phyloP scores from a whole-genome alignment of 2,888 invertebrate genomes.

The Diarsia mendica region DNA sequence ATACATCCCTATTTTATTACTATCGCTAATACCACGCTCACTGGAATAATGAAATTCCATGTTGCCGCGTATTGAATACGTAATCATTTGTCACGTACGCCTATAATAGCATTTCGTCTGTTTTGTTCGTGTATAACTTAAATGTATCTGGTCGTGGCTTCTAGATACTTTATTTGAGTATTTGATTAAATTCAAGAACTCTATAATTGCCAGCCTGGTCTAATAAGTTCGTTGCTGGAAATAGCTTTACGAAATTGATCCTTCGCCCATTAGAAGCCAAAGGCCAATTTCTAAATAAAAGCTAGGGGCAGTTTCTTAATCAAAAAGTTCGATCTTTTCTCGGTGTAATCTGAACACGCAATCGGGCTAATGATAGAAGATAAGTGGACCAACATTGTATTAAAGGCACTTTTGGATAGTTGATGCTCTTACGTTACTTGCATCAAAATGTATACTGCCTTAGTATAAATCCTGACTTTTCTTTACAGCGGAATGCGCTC shows the following conservation, averaged over 20 bases:
- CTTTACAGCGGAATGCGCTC: slow-evolving; percentile 86
- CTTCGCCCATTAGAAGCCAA: background rate
- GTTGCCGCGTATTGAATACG: slow-evolving; percentile 71
- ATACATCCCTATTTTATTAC: slow-evolving; percentile 52
- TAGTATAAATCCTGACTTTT: slow-evolving; percentile 7
- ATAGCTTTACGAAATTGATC: background rate
- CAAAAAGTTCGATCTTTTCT: background rate
- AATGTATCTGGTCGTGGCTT: background rate
- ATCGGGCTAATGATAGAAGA: background rate
- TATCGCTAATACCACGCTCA: slow-evolving; percentile 61
- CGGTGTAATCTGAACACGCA: background rate
- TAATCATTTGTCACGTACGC: slow-evolving; percentile 70
- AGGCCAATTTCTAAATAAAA: background rate
- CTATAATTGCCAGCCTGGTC: background rate
- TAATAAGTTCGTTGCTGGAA: background rate
- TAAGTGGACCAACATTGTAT: background rate
- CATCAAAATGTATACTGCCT: background rate
- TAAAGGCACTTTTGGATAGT: background rate
- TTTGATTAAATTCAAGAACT: background rate
- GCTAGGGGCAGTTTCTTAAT: background rate
- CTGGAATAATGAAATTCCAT: slow-evolving; percentile 76
- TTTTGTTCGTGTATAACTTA: slow-evolving; percentile 45
- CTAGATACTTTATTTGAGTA: background rate
- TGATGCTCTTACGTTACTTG: background rate
- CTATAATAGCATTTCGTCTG: slow-evolving; percentile 61